A percentile compares a stretch with the other conserved stretches of the same genome.
Conservation (phyloP, 1,140 invertebrate species). For the Aphelinus atriplicis region DNA sequence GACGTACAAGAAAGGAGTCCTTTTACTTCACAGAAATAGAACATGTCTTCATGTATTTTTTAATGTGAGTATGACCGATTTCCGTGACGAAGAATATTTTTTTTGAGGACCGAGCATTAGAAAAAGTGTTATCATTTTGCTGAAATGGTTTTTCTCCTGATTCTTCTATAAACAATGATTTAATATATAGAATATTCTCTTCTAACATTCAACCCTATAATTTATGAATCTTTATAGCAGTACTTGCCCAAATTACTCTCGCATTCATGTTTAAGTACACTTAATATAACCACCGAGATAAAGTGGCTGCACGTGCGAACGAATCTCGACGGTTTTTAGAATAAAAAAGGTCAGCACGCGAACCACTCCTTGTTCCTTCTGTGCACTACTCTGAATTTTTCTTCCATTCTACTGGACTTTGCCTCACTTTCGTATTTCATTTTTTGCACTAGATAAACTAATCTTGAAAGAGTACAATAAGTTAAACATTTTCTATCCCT, state of each 20-base stretch:
- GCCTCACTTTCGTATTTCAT: neutral
- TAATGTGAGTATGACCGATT: no score
- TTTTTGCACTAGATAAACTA: neutral
- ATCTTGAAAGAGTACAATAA: neutral
- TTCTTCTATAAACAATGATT: no score
- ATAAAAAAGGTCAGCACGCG: slow-evolving; percentile 1
- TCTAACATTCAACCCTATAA: slow-evolving; percentile 26
- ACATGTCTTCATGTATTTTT: no score
- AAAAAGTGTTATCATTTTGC: no score
- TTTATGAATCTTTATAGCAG: slow-evolving; percentile 33
- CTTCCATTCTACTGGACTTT: neutral
- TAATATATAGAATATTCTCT: slow-evolving; percentile 11
- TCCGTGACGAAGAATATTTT: no score
- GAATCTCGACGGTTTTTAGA: slow-evolving; percentile 18
- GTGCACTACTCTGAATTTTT: neutral
- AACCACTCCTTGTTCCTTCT: slow-evolving; percentile 6
- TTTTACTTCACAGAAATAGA: no score
- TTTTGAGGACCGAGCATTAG: no score
- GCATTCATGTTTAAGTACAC: slow-evolving; percentile 35
- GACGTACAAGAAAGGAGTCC: neutral
- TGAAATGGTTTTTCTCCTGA: no score
- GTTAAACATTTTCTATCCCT: no score
- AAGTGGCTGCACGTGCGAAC: slow-evolving; percentile 28
- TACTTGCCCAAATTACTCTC: slow-evolving; percentile 34
- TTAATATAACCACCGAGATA: slow-evolving; percentile 28